These are phyloP conservation scores for Latrodectus elegans DNA, from an alignment of 2,888 invertebrate genomes.

Conservation along the genomic window DNA sequence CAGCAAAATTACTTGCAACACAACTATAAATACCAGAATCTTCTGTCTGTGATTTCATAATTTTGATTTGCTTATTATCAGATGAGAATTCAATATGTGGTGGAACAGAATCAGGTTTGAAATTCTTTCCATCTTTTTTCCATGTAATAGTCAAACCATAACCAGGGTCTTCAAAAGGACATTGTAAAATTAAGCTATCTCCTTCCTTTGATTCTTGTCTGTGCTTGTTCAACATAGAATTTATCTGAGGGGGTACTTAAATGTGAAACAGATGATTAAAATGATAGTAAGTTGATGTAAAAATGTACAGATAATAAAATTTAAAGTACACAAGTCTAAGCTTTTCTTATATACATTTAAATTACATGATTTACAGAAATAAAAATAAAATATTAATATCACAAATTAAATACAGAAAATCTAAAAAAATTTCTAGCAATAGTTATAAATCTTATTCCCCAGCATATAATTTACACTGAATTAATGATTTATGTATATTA, in stretches of 20 bases:
- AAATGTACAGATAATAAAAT: neutral
- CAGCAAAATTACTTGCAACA: slow-evolving; percentile 79
- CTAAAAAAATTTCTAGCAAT: neutral
- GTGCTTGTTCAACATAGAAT: neutral
- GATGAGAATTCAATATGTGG: slow-evolving; percentile 51
- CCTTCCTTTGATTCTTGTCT: slow-evolving; percentile 51
- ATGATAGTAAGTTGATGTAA: neutral
- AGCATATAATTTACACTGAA: neutral
- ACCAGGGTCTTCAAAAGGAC: slow-evolving; percentile 45
- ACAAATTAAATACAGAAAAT: neutral
- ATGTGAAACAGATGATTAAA: neutral
- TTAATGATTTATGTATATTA: too few relatives aligned
- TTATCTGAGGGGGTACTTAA: slow-evolving; percentile 57
- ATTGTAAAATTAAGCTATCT: slow-evolving; percentile 37
- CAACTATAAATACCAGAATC: slow-evolving; percentile 78
- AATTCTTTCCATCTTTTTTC: slow-evolving; percentile 77
- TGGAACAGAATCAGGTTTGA: slow-evolving; percentile 65
- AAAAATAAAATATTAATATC: neutral
- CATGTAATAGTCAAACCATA: slow-evolving; percentile 78
- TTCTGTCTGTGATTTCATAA: slow-evolving; percentile 72
- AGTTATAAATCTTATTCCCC: neutral
- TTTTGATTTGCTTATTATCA: slow-evolving; percentile 50
- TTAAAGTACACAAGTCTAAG: neutral
- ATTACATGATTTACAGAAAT: too few relatives aligned
- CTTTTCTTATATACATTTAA: too few relatives aligned